Evolutionary conservation across 2,888 invertebrate species (phyloP).

Genomic region (Galerucella pusilla): DNA sequence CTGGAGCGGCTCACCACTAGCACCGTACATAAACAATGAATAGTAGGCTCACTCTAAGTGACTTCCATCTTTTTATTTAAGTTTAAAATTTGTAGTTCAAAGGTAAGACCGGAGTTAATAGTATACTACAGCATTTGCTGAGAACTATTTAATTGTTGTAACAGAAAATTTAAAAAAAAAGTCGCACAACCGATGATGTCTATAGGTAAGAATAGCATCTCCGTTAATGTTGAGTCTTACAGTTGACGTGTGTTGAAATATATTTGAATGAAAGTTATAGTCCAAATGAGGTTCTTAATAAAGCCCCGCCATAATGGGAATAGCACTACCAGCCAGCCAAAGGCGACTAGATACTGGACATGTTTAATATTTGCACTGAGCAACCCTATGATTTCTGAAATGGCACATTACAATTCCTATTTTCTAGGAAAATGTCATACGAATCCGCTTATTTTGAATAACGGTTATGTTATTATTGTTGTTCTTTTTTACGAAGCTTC

Average conservation of each 20-base stretch:
- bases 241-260: not conserved
- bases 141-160: too few species aligned
- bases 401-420: conserved; percentile 40
- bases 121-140: too few species aligned
- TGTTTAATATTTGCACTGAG: conserved; percentile 45
- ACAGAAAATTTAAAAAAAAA: too few species aligned
- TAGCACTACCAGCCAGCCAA: conserved; percentile 33
- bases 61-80: too few species aligned
- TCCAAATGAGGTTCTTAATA: conserved; percentile 26
- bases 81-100: too few species aligned
- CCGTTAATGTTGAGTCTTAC: too few species aligned
- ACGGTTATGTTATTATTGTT: conserved; percentile 18
- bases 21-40: too few species aligned
- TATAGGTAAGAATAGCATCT: too few species aligned
- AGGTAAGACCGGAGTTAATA: too few species aligned
- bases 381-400: conserved; percentile 40
- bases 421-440: conserved; percentile 26
- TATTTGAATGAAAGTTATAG: not conserved
- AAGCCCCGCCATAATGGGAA: conserved; percentile 26
- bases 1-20: too few species aligned
- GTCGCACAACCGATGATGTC: too few species aligned
- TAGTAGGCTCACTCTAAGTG: too few species aligned
- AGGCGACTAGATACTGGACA: conserved; percentile 50
- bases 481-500: not conserved
- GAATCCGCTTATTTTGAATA: conserved; percentile 22